Conservation (phyloP, 2,888 invertebrate species). For the Scaptomyza reducta region DNA sequence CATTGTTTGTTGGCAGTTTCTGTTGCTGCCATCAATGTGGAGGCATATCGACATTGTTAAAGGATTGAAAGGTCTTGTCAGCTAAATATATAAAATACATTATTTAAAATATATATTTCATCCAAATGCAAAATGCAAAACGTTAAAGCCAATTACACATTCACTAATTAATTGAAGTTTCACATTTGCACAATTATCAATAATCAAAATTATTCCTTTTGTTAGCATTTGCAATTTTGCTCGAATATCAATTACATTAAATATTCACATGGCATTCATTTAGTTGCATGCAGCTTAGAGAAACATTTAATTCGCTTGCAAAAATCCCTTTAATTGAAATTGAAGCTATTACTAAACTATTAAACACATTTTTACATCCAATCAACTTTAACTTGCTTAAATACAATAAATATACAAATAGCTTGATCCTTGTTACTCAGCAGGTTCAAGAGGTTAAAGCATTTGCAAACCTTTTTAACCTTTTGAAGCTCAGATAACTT, state of each 20-base stretch:
- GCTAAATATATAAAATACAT: background rate
- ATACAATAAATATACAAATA: too few species aligned
- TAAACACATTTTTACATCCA: too few species aligned
- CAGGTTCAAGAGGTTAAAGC: too few species aligned
- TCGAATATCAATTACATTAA: background rate
- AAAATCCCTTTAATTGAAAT: too few species aligned
- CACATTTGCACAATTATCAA: background rate
- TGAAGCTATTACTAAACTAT: too few species aligned
- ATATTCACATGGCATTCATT: background rate
- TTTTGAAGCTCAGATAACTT: background rate
- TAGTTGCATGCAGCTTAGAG: too few species aligned
- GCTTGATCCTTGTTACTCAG: too few species aligned
- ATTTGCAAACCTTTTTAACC: background rate
- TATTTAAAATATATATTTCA: slow-evolving; percentile 5
- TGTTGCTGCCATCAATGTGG: slow-evolving; percentile 1
- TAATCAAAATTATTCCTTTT: background rate
- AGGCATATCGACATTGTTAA: background rate
- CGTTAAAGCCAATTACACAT: background rate
- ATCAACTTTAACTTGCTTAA: too few species aligned
- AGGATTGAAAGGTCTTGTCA: background rate
- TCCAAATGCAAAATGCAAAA: background rate
- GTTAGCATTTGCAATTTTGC: too few species aligned
- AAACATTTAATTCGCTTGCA: too few species aligned
- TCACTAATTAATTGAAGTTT: background rate
- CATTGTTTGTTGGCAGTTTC: background rate